These are phyloP conservation scores for Drosophila bipectinata DNA, from an alignment of 1,140 invertebrate species.

Conservation along the genomic window DNA sequence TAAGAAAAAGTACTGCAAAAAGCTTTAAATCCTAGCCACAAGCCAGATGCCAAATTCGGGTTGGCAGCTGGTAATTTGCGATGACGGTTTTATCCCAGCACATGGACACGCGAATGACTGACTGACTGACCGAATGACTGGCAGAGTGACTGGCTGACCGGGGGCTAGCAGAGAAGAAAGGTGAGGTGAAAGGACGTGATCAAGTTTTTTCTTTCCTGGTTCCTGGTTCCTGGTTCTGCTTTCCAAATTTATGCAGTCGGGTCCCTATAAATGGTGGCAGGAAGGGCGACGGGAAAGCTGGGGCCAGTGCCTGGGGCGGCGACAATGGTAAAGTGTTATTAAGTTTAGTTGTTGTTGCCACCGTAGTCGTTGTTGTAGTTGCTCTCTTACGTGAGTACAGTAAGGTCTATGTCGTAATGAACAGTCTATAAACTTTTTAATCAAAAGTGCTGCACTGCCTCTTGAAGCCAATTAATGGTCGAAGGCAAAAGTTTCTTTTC, in stretches of 20 bases:
- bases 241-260: slow-evolving; percentile 56
- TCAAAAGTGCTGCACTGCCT: not conserved
- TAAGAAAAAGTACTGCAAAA: not conserved
- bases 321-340: slow-evolving; percentile 68
- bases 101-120: slow-evolving; percentile 35
- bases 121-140: slow-evolving; percentile 14
- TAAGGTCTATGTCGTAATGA: not conserved
- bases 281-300: not conserved
- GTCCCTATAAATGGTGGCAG: slow-evolving; percentile 9
- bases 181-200: slow-evolving; percentile 19
- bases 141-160: not conserved
- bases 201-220: slow-evolving; percentile 20
- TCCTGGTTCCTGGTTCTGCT: not conserved
- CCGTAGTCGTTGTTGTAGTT: slow-evolving; percentile 34
- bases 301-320: slow-evolving; percentile 38
- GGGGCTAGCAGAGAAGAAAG: slow-evolving; percentile 11
- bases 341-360: slow-evolving; percentile 57
- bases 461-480: not conserved
- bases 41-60: slow-evolving; percentile 14
- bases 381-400: slow-evolving; percentile 30
- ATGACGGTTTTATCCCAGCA: slow-evolving; percentile 42
- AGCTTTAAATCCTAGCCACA: not conserved
- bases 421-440: not conserved
- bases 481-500: not conserved
- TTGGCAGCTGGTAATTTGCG: slow-evolving; percentile 50